Conservation (phyloP, 1,140 invertebrate genomes). For the Meteorus sp. region DNA sequence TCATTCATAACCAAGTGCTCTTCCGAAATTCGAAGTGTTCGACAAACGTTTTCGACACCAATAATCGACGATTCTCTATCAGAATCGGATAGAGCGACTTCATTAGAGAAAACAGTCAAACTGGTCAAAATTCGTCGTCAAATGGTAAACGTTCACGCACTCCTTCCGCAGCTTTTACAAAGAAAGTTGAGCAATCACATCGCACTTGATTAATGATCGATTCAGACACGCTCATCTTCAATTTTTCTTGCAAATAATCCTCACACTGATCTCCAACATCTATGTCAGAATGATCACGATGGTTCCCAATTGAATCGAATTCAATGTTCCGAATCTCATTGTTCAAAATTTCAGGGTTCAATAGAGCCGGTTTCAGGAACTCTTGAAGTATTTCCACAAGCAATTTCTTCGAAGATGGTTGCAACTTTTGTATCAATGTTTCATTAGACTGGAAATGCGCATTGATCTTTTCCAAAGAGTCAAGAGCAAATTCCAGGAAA, state of each 20-base stretch:
- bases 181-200: background rate
- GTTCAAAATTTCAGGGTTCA: no score
- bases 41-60: background rate
- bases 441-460: constrained; percentile 18
- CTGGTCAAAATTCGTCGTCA: background rate
- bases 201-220: no score
- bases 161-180: background rate
- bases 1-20: background rate
- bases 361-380: no score
- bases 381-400: background rate
- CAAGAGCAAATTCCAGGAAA: constrained; percentile 26
- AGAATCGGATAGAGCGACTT: background rate
- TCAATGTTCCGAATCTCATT: no score
- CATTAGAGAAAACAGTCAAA: background rate
- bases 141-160: background rate
- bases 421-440: constrained; percentile 17
- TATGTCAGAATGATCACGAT: no score
- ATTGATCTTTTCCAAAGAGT: constrained; percentile 26
- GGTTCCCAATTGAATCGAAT: no score
- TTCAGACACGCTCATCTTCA: no score
- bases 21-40: background rate
- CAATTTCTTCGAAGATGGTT: background rate
- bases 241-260: no score
- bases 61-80: background rate
- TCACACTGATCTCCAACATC: no score